Conservation (phyloP, 2,113 vertebrate species). For the Eolophus roseicapilla region DNA sequence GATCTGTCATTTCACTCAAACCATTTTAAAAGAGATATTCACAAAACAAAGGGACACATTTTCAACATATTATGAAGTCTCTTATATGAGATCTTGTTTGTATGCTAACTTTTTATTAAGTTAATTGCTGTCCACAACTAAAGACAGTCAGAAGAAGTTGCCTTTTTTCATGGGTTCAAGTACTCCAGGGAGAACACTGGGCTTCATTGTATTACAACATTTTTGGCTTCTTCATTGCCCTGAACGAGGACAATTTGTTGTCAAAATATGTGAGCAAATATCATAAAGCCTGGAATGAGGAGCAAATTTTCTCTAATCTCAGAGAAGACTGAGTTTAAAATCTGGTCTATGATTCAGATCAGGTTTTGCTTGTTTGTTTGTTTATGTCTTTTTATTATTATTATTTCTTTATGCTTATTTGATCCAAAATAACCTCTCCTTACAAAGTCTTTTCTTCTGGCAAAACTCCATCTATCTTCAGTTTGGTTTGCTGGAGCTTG, state of each 20-base stretch:
- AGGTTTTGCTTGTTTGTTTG: neutral
- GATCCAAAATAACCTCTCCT: neutral
- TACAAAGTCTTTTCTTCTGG: neutral
- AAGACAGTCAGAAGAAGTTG: neutral
- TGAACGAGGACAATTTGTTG: conserved; percentile 1
- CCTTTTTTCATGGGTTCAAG: neutral
- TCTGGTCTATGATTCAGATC: neutral
- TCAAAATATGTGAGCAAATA: conserved; percentile 33
- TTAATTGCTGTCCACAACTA: conserved; percentile 10
- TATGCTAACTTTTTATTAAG: conserved; percentile 18
- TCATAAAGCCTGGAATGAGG: neutral
- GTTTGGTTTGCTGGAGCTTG: neutral
- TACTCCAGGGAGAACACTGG: conserved; percentile 6
- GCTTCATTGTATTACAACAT: neutral
- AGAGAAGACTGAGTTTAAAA: neutral
- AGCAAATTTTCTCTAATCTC: neutral
- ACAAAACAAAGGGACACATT: neutral
- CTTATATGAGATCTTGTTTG: neutral
- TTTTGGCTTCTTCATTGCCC: neutral
- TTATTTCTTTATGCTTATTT: neutral
- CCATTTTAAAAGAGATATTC: neutral
- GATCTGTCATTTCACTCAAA: conserved; percentile 21
- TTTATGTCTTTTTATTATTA: neutral
- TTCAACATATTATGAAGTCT: conserved; percentile 18
- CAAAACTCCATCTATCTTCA: neutral